Evolutionary conservation across 2,797 vertebrate genomes (phyloP).

Genomic region (Adelosebastes latens): DNA sequence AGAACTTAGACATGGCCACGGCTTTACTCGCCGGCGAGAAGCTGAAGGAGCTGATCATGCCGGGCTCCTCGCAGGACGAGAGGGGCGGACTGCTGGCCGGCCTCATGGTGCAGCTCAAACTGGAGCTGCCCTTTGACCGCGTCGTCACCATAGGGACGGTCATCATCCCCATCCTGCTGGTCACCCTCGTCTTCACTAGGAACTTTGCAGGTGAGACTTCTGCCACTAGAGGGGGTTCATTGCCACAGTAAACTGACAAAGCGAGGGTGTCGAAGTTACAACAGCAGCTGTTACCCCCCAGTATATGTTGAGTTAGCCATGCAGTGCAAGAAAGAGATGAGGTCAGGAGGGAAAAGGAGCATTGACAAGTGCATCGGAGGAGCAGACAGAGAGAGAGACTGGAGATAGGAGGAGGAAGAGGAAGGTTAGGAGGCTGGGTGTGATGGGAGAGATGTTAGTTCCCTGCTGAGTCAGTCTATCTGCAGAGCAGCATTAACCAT

Average conservation of each 20-base stretch:
- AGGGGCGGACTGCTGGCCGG: slow-evolving; percentile 90
- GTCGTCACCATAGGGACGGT: slow-evolving; percentile 98
- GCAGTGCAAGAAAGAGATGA: slow-evolving; percentile 3
- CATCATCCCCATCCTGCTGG: slow-evolving; percentile 96
- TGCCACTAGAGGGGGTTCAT: slow-evolving; percentile 38
- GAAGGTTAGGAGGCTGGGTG: not conserved
- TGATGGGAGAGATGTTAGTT: slow-evolving; percentile 45
- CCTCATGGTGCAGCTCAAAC: slow-evolving; percentile 95
- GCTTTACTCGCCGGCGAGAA: slow-evolving; percentile 98
- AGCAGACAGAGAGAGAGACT: not conserved
- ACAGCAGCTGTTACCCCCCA: not conserved
- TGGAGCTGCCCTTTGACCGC: slow-evolving; percentile 97
- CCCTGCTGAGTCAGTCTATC: slow-evolving; percentile 80
- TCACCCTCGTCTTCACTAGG: slow-evolving; percentile 98
- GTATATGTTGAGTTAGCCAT: not conserved
- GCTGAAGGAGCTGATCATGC: slow-evolving; percentile 97
- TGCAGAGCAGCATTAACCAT: slow-evolving; percentile 74
- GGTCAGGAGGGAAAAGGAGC: not conserved
- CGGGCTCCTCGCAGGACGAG: slow-evolving; percentile 94
- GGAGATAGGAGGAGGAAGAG: slow-evolving; percentile 11
- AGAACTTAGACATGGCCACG: slow-evolving; percentile 99
- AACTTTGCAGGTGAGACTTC: slow-evolving; percentile 95
- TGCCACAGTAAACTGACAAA: not conserved
- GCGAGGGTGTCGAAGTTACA: not conserved
- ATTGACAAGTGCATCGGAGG: not conserved